Percentiles rank a stretch among this genome's conserved stretches.
Evolutionary conservation across 2,888 invertebrate species (phyloP).

Genomic region (Esperia sulphurella): DNA sequence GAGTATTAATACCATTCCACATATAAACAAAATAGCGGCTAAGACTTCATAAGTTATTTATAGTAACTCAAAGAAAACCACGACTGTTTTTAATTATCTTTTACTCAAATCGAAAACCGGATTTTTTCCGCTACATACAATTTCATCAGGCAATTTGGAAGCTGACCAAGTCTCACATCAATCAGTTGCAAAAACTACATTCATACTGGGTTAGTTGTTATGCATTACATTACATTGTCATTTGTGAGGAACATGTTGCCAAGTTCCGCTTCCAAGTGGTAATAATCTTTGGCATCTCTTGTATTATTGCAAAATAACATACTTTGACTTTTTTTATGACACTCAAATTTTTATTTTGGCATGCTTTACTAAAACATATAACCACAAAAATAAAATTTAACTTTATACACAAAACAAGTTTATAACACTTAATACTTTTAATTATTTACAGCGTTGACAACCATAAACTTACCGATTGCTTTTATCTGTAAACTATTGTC

Average conservation of each 20-base stretch:
- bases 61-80: too few species aligned
- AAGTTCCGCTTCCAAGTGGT: background rate
- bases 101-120: background rate
- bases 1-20: too few species aligned
- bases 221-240: constrained; percentile 7
- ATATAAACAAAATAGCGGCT: too few species aligned
- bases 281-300: too few species aligned
- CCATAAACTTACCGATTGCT: constrained; percentile 40
- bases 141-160: constrained; percentile 5
- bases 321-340: background rate
- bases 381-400: constrained; percentile 11
- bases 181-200: constrained; percentile 3
- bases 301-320: constrained; percentile 11
- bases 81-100: background rate
- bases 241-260: constrained; percentile 2
- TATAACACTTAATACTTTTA: constrained; percentile 30
- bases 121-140: background rate
- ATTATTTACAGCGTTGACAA: constrained; percentile 62
- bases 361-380: background rate
- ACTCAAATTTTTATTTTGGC: too few species aligned
- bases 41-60: too few species aligned
- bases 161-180: constrained; percentile 6
- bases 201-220: background rate
- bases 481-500: constrained; percentile 47
- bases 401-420: constrained; percentile 31